Base-by-base conservation (phyloP, 2,113 vertebrate genomes). In the Stigmatopora argus region DNA sequence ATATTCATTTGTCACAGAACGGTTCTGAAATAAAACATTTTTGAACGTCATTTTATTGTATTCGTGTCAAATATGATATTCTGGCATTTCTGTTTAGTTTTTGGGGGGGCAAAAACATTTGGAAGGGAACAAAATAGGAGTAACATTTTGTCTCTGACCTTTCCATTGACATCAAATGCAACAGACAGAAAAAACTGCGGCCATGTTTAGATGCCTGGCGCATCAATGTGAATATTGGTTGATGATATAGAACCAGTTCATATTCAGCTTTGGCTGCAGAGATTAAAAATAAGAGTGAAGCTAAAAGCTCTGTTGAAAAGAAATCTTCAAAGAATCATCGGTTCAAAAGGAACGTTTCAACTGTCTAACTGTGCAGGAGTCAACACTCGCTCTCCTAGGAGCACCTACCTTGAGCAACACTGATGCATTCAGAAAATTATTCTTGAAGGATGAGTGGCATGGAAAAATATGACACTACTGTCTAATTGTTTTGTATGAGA, bases 281-380 rank as follows among this genome's bases (percentile, higher is more conserved):
- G 57, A 60, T 44, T 21, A 26, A 49, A 62, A 67, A 65, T 17
- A 9, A 71, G 49, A 61, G 65, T 62, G 4, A 34, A 70, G 69
- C 64, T 60, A 67, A 64, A 73, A 69, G 51, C 49, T 59, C 59
- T 0, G 1, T 46, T 31, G 69, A 49, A 51, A 75, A 68, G 51
- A 18, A 19, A 49, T 69, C 55, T 74, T 74, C 73, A 74, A 69
- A 78, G 70, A 72, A 65, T 69, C 51, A 52, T 61, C 21, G 13
- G 63, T 70, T 82, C 58, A 1, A 5, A 31, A 84, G 75, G 72
- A 49, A 31, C 45, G 58, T 48, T 64, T 60, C 38, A 49, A 31
- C 14, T n/a, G 48, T 70, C 60, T 71, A 67, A 75, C 67, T 76
- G 44, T 48, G 35, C 38, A 52, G 64, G 66, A 65, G 67, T 56